Evolutionary conservation across 1,140 invertebrate species (phyloP), one percentile per base, ranked within the genome.

Genomic region (Eumeta japonica): DNA sequence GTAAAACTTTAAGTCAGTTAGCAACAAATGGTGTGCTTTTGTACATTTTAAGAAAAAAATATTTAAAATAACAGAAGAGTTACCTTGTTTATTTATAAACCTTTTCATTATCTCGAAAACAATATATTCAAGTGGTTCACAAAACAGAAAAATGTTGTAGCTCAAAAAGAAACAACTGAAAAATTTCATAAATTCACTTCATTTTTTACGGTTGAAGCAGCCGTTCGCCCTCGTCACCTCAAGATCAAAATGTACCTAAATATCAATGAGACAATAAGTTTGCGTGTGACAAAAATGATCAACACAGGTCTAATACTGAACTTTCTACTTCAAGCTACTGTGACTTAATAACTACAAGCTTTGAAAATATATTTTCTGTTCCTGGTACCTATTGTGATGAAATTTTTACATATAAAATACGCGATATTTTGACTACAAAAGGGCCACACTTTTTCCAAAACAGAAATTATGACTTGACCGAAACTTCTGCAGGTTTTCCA

Each of bases 401-500:
- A 28, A 39, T 44, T 44, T 39, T 44, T 39, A 1, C 36, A 27
- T 36, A 44, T 39, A n/a, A 44, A 39, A 37, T 44, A 13, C 42
- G 39, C 16, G 28, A 44, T 39, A 44, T 39, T 43, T 43, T 30
- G 41, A 43, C 37, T 44, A 33, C 37, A 35, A 39, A 43, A 37
- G 41, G 34, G 28, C 34, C 41, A 42, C 34, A 43, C 19, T 43
- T 43, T 43, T 37, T 43, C 42, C 37, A 44, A 44, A 44, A 44
- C 39, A 39, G 19, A 44, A 28, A 39, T 31, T 16, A 24, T 30
- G 37, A 39, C 17, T 44, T 44, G 37, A 35, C 37, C 36, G 42
- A 39, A 44, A n/a, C n/a, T n/a, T n/a, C n/a, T n/a, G n/a, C n/a
- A n/a, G n/a, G n/a, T n/a, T n/a, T n/a, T n/a, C n/a, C 37, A 39